A percentile compares a stretch with the other conserved stretches of the same genome.
Evolutionary conservation across 2,888 invertebrate genomes (phyloP).

Genomic region (Molanna angustata): DNA sequence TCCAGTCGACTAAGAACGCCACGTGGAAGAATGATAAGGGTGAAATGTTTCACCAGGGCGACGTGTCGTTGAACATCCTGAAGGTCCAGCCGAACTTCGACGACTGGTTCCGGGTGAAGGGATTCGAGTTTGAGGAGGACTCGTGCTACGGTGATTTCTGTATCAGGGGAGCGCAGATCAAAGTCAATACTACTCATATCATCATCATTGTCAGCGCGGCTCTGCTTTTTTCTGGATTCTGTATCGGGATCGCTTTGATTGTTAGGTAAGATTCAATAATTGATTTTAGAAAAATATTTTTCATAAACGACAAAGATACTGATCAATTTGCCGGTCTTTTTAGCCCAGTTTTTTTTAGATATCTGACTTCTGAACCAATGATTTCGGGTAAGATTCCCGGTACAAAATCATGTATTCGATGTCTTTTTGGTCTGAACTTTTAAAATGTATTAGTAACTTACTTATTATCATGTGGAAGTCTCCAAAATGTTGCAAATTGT

Average conservation of each 20-base stretch:
- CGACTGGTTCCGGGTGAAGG: conserved; percentile 50
- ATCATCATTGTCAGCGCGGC: conserved; percentile 42
- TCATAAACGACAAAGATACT: not conserved
- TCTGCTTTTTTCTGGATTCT: conserved; percentile 39
- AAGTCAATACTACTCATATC: conserved; percentile 42
- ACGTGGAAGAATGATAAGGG: conserved; percentile 25
- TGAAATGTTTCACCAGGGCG: conserved; percentile 39
- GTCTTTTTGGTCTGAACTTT: too few species aligned
- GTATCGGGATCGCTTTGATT: conserved; percentile 39
- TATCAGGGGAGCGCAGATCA: conserved; percentile 36
- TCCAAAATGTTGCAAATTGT: too few species aligned
- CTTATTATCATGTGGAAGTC: too few species aligned
- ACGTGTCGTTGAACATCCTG: conserved; percentile 37
- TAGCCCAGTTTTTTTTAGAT: not conserved
- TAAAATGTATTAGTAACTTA: too few species aligned
- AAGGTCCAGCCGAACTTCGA: conserved; percentile 40
- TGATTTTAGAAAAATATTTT: not conserved
- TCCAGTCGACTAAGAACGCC: conserved; percentile 26
- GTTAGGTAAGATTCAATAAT: conserved; percentile 38
- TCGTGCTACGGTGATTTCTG: conserved; percentile 43
- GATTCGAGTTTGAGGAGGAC: conserved; percentile 44
- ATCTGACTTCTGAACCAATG: too few species aligned
- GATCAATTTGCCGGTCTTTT: not conserved
- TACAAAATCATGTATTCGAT: too few species aligned
- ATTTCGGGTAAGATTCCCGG: too few species aligned